Percentiles rank a stretch among this genome's conserved stretches.
These are phyloP conservation scores for Caradrina kadenii DNA, from an alignment of 2,888 invertebrate genomes.

Conservation along the genomic window DNA sequence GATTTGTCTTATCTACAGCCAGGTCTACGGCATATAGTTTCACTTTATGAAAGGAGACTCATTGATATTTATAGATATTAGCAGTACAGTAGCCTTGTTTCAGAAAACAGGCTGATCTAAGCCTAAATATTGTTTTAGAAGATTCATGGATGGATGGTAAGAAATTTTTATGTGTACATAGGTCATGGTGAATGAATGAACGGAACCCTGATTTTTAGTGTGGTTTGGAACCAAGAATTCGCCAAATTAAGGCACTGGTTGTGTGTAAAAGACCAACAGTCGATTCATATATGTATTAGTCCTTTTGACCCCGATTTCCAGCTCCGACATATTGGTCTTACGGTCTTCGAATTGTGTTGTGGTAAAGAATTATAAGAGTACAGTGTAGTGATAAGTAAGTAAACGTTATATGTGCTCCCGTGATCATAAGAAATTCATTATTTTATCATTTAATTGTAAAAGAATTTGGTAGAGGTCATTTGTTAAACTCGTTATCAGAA, in stretches of 20 bases:
- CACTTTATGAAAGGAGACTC: conserved; percentile 47
- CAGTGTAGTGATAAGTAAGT: conserved; percentile 7
- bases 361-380: conserved; percentile 14
- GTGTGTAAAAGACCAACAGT: not conserved
- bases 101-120: not conserved
- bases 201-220: not conserved
- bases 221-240: conserved; percentile 9
- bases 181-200: not conserved
- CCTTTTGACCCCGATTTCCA: not conserved
- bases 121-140: conserved; percentile 3
- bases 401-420: too few relatives aligned
- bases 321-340: not conserved
- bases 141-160: conserved; percentile 1
- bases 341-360: not conserved
- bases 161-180: conserved; percentile 34
- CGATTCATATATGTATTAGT: not conserved
- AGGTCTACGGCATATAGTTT: conserved; percentile 4
- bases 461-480: not conserved
- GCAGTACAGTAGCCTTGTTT: conserved; percentile 19
- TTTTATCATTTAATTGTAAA: conserved; percentile 4
- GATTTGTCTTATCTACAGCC: not conserved
- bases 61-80: conserved; percentile 57
- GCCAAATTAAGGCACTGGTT: not conserved
- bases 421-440: not conserved
- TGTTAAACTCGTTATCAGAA: not conserved